Base-by-base conservation (phyloP, 2,113 vertebrate genomes). In the Paradoxurus hermaphroditus region DNA sequence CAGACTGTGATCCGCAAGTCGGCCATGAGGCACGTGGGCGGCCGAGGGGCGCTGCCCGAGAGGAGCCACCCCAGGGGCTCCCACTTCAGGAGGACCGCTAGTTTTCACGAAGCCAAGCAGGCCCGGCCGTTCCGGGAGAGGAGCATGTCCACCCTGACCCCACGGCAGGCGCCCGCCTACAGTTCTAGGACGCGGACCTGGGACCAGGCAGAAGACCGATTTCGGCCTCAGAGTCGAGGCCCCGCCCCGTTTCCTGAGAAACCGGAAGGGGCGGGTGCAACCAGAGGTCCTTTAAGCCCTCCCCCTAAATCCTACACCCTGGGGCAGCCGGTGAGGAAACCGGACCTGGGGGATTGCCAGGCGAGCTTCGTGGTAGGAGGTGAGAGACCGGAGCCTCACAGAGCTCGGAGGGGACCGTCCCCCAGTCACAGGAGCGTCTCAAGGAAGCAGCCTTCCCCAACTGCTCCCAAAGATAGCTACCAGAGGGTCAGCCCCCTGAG, bases 51-150 rank as follows among this genome's bases (percentile, higher is more conserved):
- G 90, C 99, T 99, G 89, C 97, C 98, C 0, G 99, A 99, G 94
- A 99, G 99, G n/a, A 90, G 98, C 72, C 98, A 94, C 82, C 96
- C 98, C 86, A 99, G 98, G 95, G 99, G 99, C 88, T 98, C 99
- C 0, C 98, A 99, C 82, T 99, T 99, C 97, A 98, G 99, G 93
- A 99, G 99, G 96, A 99, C 99, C 0, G 99, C 99, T 63, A 99
- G 99, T 96, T 99, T 99, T 79, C 99, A 99, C 7, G 99, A 99
- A 96, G 97, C 98, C 95, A 99, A 98, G 98, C 99, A 99, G 79
- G 97, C 98, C 68, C 99, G 99, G 92, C 99, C 99, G 3, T 99
- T 99, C 98, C 98, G 99, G 97, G 99, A 99, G 97, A 98, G 99
- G 86, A 99, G 99, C 98, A 98, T 99, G 99, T 99, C 99, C 68